A percentile compares a stretch with the other conserved stretches of the same genome.
These are phyloP conservation scores for Gymnopithys bicolor DNA, from an alignment of 2,797 vertebrate genomes.

Conservation along the genomic window DNA sequence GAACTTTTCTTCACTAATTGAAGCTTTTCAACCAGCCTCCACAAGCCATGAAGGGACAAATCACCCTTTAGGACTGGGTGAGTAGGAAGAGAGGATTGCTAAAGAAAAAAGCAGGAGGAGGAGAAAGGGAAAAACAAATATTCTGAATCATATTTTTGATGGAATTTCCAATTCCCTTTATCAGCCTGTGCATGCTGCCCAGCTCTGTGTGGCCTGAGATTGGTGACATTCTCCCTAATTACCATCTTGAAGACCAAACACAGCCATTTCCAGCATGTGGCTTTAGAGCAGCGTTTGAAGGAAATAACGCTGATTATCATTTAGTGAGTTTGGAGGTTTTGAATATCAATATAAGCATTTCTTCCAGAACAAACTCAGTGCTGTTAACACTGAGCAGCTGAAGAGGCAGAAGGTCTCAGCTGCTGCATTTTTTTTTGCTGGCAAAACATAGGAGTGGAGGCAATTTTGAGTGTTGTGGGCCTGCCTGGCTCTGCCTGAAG, in stretches of 20 bases:
- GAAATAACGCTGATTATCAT: neutral
- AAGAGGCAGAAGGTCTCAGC: neutral
- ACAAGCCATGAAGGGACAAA: slow-evolving; percentile 11
- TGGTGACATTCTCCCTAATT: neutral
- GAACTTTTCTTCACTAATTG: slow-evolving; percentile 31
- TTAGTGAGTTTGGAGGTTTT: neutral
- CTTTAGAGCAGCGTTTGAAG: neutral
- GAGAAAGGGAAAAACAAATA: neutral
- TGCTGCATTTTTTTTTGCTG: neutral
- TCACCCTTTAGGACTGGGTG: neutral
- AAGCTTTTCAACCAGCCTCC: slow-evolving; percentile 41
- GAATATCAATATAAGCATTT: neutral
- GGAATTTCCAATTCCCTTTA: neutral
- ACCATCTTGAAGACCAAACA: neutral
- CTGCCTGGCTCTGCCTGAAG: neutral
- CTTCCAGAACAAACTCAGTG: neutral
- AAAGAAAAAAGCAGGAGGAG: slow-evolving; percentile 18
- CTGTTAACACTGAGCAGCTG: neutral
- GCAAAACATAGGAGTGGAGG: neutral
- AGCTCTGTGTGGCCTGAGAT: accelerated
- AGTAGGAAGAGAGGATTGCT: neutral
- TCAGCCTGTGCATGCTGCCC: neutral
- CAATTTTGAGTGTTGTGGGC: neutral
- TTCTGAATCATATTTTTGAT: neutral
- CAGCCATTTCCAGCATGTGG: accelerated